Percentiles rank a stretch among this genome's conserved stretches.
Evolutionary conservation across 2,888 invertebrate genomes (phyloP).

Genomic region (Salpingus planirostris): DNA sequence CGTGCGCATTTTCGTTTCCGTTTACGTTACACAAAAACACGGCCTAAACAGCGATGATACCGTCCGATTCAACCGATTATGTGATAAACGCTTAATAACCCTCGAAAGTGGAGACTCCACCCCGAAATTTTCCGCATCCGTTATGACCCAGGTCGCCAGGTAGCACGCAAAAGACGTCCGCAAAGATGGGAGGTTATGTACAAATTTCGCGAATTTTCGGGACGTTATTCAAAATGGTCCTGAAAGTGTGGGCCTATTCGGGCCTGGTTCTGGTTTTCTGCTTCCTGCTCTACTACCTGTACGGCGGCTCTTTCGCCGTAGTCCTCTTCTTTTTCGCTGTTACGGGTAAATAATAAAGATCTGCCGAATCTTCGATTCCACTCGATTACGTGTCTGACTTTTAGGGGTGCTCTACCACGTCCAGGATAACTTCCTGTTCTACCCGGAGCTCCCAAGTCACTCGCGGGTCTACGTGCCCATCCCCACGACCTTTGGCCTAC

Average conservation of each 20-base stretch:
- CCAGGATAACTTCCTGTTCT: conserved; percentile 79
- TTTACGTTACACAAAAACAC: too few species aligned
- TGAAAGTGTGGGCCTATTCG: conserved; percentile 71
- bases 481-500: conserved; percentile 76
- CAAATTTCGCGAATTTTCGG: conserved; percentile 38
- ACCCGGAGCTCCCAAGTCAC: conserved; percentile 83
- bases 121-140: too few species aligned
- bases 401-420: conserved; percentile 75
- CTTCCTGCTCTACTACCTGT: conserved; percentile 73
- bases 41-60: too few species aligned
- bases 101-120: too few species aligned
- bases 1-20: too few species aligned
- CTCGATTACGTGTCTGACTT: conserved; percentile 18
- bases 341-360: conserved; percentile 49
- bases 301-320: conserved; percentile 67
- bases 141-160: too few species aligned
- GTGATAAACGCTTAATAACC: too few species aligned
- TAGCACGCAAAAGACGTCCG: too few species aligned
- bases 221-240: conserved; percentile 47
- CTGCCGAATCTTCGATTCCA: neutral
- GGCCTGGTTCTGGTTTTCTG: conserved; percentile 64
- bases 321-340: conserved; percentile 59
- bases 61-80: too few species aligned
- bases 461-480: conserved; percentile 81
- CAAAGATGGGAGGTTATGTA: conserved; percentile 37